phyloP scores from a whole-genome alignment of 2,113 vertebrate species.

The Prionailurus bengalensis region DNA sequence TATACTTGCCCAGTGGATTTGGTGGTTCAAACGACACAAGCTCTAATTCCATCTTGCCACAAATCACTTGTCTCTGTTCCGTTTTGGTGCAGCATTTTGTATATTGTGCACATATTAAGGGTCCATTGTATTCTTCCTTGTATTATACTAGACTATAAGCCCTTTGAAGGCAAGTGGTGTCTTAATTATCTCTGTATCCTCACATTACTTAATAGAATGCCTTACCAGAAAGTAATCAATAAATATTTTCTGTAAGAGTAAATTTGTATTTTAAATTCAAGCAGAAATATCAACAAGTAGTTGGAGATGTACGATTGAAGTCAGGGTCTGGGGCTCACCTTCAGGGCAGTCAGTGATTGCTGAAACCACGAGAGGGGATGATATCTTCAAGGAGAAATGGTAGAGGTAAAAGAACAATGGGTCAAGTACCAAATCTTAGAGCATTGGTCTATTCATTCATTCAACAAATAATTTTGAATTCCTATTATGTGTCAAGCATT shows the following conservation, averaged over 20 bases:
- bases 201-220: slow-evolving; percentile 6
- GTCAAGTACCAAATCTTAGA: neutral
- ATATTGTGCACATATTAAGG: neutral
- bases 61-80: neutral
- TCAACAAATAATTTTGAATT: neutral
- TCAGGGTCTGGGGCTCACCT: neutral
- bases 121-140: neutral
- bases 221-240: neutral
- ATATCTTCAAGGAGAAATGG: neutral
- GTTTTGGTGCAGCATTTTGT: neutral
- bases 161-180: neutral
- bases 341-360: neutral
- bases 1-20: neutral
- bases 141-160: neutral
- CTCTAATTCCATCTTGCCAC: neutral
- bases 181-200: neutral
- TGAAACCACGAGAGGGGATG: neutral
- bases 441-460: neutral
- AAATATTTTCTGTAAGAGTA: slow-evolving; percentile 16
- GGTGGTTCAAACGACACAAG: neutral
- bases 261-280: slow-evolving; percentile 22
- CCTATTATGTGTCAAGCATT: neutral
- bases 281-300: neutral
- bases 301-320: neutral
- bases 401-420: neutral